A percentile compares a stretch with the other conserved stretches of the same genome.
These are phyloP conservation scores for Lepus oiostolus DNA, from an alignment of 2,797 vertebrate species.

Conservation along the genomic window DNA sequence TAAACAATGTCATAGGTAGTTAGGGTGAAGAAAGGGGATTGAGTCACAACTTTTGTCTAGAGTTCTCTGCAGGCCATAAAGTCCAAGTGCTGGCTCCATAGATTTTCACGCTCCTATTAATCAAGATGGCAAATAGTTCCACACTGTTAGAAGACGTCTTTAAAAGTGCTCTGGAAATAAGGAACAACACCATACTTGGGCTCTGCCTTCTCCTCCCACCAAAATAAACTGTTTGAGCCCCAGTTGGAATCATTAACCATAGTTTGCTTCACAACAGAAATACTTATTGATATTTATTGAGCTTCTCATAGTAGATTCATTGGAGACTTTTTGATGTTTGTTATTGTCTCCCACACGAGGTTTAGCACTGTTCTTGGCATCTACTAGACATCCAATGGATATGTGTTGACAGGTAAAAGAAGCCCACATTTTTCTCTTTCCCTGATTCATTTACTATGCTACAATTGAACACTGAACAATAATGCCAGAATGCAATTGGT, in stretches of 20 bases:
- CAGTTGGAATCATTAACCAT: background rate
- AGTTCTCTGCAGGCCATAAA: background rate
- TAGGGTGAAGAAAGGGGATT: background rate
- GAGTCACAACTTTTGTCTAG: background rate
- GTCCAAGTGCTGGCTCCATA: background rate
- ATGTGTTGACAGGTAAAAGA: background rate
- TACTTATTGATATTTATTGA: background rate
- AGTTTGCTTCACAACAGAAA: background rate
- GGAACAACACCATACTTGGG: background rate
- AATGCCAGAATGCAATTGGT: constrained; percentile 2
- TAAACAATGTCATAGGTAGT: background rate
- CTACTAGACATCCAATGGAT: background rate
- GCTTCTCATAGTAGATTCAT: background rate
- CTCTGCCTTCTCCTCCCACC: background rate
- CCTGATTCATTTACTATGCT: background rate
- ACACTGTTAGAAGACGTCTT: background rate
- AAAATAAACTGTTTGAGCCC: background rate
- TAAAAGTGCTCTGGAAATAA: constrained; percentile 15
- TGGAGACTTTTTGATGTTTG: background rate
- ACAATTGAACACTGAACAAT: constrained; percentile 35
- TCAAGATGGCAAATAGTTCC: background rate
- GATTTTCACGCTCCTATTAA: background rate
- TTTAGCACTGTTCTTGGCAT: background rate
- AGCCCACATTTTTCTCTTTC: background rate
- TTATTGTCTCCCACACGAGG: background rate